phyloP scores from a whole-genome alignment of 2,113 vertebrate genomes.

The Eptesicus fuscus region DNA sequence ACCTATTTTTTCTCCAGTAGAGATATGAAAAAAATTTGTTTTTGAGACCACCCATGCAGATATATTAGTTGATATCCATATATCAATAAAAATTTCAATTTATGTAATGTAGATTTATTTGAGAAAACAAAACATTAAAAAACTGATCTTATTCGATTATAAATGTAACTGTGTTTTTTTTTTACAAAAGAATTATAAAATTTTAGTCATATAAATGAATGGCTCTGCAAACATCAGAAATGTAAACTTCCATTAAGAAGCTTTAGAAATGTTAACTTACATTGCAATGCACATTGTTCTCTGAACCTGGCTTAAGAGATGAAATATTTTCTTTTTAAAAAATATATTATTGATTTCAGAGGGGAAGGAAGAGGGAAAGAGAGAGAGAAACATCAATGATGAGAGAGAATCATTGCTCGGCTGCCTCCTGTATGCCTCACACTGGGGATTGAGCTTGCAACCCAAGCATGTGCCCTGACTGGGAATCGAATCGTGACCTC shows the following conservation, averaged over 20 bases:
- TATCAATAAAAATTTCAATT: conserved; percentile 32
- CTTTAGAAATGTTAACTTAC: neutral
- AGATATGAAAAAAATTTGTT: neutral
- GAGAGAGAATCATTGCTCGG: too few relatives aligned
- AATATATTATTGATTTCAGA: too few relatives aligned
- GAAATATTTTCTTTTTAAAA: too few relatives aligned
- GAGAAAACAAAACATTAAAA: neutral
- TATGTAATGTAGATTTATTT: conserved; percentile 24
- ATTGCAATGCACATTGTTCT: neutral
- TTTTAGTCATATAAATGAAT: conserved; percentile 7
- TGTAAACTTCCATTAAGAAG: neutral
- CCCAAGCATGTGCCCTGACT: too few relatives aligned
- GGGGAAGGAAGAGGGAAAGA: too few relatives aligned
- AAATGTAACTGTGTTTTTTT: neutral
- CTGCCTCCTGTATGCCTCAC: too few relatives aligned
- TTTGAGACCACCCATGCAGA: neutral
- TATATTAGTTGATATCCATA: neutral
- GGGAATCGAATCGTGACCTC: too few relatives aligned
- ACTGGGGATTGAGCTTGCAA: too few relatives aligned
- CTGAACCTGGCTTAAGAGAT: neutral
- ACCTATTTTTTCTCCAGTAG: neutral
- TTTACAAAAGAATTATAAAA: neutral
- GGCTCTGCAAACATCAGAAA: conserved; percentile 7
- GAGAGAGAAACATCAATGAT: too few relatives aligned
- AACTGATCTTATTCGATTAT: neutral